A percentile compares a stretch with the other conserved stretches of the same genome.
Evolutionary conservation across 2,113 vertebrate species (phyloP).

Genomic region (Sylvilagus bachmani): DNA sequence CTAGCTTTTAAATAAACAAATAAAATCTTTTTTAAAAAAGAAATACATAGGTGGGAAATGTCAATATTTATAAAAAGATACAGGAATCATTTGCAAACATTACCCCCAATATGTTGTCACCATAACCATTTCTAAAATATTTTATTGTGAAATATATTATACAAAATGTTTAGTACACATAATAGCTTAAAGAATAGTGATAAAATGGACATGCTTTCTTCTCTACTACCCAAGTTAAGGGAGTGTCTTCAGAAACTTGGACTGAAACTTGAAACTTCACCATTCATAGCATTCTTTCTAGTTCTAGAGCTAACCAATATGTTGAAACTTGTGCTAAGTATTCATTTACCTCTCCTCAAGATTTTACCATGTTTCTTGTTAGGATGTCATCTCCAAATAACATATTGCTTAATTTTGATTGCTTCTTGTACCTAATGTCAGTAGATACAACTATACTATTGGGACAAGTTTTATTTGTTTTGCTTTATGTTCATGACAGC

Average conservation of each 20-base stretch:
- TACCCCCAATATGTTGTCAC: background rate
- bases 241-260: background rate
- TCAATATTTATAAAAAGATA: background rate
- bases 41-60: background rate
- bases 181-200: background rate
- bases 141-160: background rate
- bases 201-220: background rate
- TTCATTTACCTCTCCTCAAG: background rate
- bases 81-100: background rate
- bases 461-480: background rate
- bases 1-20: too few relatives aligned
- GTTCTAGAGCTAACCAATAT: background rate
- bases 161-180: background rate
- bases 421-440: background rate
- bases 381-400: background rate
- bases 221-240: background rate
- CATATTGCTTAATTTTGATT: background rate
- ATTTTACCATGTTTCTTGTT: background rate
- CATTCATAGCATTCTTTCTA: background rate
- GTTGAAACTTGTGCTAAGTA: background rate
- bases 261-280: background rate
- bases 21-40: background rate
- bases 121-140: background rate
- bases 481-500: background rate
- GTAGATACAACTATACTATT: background rate